Evolutionary conservation across 2,113 vertebrate genomes (phyloP).

Genomic region (Lates calcarifer): DNA sequence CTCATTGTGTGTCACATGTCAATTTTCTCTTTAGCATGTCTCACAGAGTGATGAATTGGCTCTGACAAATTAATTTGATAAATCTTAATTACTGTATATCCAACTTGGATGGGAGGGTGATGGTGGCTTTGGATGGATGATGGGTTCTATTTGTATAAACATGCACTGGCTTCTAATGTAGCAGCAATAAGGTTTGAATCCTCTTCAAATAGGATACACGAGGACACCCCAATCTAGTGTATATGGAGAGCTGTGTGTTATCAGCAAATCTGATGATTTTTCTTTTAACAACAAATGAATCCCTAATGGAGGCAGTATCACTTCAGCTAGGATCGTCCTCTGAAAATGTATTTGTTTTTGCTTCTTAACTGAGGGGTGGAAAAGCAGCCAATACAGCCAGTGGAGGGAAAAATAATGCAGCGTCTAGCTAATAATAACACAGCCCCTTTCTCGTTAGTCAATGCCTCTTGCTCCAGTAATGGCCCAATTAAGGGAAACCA

Average conservation of each 20-base stretch:
- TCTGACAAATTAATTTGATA: conserved; percentile 75
- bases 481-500: conserved; percentile 77
- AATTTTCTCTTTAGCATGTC: conserved; percentile 73
- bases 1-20: conserved; percentile 67
- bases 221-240: not conserved
- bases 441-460: conserved; percentile 69
- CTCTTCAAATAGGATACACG: not conserved
- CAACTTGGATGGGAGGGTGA: conserved; percentile 25
- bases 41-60: conserved; percentile 64
- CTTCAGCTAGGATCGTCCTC: conserved; percentile 23
- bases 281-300: not conserved
- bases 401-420: conserved; percentile 60
- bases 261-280: conserved; percentile 38
- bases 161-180: conserved; percentile 32
- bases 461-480: conserved; percentile 76
- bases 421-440: conserved; percentile 69
- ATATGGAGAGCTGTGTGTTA: conserved; percentile 5
- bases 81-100: conserved; percentile 72
- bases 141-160: not conserved
- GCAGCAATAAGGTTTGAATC: conserved; percentile 13
- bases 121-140: conserved; percentile 1
- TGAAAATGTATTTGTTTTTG: conserved; percentile 32
- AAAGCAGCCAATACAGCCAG: conserved; percentile 60
- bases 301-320: conserved; percentile 9
- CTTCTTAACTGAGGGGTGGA: conserved; percentile 53